phyloP scores from a whole-genome alignment of 2,888 invertebrate species.

The Cataglyphis altisquamis region DNA sequence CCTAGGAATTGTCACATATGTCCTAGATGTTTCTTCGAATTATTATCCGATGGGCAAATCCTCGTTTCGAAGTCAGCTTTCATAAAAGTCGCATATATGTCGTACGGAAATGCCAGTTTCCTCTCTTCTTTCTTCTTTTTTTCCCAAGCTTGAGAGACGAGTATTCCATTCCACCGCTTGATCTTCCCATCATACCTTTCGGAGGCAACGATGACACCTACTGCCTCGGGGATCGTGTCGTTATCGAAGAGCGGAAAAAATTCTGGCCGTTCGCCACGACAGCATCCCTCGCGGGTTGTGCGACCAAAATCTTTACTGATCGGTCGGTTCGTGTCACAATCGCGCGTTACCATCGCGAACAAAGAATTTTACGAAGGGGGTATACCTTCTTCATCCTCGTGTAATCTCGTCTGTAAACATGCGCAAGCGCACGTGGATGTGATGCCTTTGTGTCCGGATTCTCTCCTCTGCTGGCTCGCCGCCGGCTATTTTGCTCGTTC shows the following conservation, averaged over 20 bases:
- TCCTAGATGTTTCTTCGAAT: constrained; percentile 7
- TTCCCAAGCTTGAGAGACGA: not conserved
- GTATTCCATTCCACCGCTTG: constrained; percentile 41
- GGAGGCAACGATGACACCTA: not conserved
- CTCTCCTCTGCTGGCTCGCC: constrained; percentile 40
- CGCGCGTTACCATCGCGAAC: constrained; percentile 27
- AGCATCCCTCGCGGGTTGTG: not conserved
- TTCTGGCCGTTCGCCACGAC: constrained; percentile 35
- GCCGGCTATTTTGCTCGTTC: constrained; percentile 44
- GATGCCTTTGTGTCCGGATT: constrained; percentile 42
- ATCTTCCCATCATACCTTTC: constrained; percentile 36
- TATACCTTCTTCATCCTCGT: not conserved
- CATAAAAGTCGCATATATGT: constrained; percentile 13
- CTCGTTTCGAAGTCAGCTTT: not conserved
- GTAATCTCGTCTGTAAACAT: constrained; percentile 66
- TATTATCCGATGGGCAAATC: constrained; percentile 28
- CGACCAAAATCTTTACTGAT: constrained; percentile 33
- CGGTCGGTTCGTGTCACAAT: constrained; percentile 54
- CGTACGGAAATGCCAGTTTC: constrained; percentile 29
- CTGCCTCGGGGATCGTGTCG: constrained; percentile 10
- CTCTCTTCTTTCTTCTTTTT: not conserved
- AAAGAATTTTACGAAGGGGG: constrained; percentile 56
- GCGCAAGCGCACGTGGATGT: constrained; percentile 32
- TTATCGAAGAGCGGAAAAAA: constrained; percentile 50
- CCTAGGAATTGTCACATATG: not conserved